A percentile compares a stretch with the other conserved stretches of the same genome.
These are phyloP conservation scores for Raja brachyura DNA, from an alignment of 2,113 vertebrate species.

Conservation along the genomic window DNA sequence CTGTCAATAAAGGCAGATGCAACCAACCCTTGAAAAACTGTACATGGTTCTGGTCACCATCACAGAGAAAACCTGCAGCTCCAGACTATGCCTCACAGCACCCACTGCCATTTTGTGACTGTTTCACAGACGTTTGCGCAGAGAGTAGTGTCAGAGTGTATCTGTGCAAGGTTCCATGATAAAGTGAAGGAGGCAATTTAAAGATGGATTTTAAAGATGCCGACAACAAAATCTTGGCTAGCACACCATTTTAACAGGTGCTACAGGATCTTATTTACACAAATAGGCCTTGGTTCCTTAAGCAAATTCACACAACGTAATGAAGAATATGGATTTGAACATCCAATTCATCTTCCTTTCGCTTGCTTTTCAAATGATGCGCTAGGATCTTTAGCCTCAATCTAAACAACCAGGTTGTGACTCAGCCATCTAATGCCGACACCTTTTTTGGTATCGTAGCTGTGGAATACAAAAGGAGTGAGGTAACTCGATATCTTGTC, in stretches of 20 bases:
- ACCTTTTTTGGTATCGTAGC: neutral
- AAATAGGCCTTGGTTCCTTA: neutral
- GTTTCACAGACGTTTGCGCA: neutral
- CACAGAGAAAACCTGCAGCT: neutral
- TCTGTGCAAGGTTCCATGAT: neutral
- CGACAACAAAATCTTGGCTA: neutral
- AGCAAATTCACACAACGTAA: neutral
- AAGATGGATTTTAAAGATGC: neutral
- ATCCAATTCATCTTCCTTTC: neutral
- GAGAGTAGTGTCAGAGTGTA: neutral
- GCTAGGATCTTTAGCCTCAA: neutral
- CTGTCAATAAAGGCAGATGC: neutral
- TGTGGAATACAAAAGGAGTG: neutral
- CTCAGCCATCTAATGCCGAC: no score
- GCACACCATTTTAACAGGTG: neutral
- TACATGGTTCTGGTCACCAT: no score
- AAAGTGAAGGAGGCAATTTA: neutral
- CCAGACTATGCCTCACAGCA: neutral
- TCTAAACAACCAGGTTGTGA: neutral
- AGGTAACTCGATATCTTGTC: neutral
- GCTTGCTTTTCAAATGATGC: neutral
- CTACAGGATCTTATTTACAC: neutral
- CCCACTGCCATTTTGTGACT: neutral
- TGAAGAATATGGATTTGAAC: neutral
- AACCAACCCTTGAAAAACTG: no score